Evolutionary conservation across 1,140 invertebrate species (phyloP).

Genomic region (Globodera rostochiensis): DNA sequence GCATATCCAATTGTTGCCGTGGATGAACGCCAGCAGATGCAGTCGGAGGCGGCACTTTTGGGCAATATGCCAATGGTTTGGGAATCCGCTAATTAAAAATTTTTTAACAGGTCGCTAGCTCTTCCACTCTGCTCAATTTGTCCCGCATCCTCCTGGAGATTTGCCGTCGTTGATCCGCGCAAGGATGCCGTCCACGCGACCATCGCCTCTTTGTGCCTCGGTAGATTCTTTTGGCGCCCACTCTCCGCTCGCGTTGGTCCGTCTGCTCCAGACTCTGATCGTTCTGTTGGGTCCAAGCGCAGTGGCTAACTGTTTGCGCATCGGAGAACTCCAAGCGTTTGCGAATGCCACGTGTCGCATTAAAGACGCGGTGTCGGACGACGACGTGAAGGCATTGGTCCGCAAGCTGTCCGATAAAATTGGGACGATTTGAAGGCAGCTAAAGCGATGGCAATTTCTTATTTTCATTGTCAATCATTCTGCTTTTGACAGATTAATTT

Average conservation of each 20-base stretch:
- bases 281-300: not conserved
- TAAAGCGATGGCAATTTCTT: not conserved
- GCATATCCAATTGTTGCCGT: conserved; percentile 17
- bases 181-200: conserved; percentile 53
- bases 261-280: conserved; percentile 45
- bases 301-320: not conserved
- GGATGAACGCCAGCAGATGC: conserved; percentile 17
- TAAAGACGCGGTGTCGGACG: conserved; percentile 36
- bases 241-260: conserved; percentile 38
- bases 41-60: conserved; percentile 10
- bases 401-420: conserved; percentile 31
- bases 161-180: conserved; percentile 47
- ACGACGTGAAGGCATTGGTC: conserved; percentile 20
- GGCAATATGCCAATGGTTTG: conserved; percentile 26
- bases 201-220: conserved; percentile 35
- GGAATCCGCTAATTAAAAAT: no score
- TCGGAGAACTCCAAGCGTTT: not conserved
- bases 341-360: conserved; percentile 9
- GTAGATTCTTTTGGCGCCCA: conserved; percentile 36
- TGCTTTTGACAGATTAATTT: not conserved
- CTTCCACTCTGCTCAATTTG: conserved; percentile 52
- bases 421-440: conserved; percentile 13
- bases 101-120: conserved; percentile 51
- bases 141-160: conserved; percentile 33
- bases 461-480: not conserved